phyloP scores from a whole-genome alignment of 2,113 vertebrate species.

The Amphilophus citrinellus region DNA sequence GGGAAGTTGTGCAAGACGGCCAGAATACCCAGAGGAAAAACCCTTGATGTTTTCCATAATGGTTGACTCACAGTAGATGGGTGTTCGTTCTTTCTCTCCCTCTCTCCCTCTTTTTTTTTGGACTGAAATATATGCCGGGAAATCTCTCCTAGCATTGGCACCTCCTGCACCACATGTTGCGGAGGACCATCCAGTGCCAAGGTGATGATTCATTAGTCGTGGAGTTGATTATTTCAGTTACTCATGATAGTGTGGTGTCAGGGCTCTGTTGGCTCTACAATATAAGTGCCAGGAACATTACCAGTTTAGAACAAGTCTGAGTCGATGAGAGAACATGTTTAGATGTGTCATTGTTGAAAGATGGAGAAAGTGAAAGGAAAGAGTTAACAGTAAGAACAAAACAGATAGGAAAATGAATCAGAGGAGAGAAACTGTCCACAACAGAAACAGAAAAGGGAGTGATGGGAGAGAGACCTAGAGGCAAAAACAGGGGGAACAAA shows the following conservation, averaged over 20 bases:
- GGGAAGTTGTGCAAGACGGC: slow-evolving; percentile 51
- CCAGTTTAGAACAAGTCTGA: slow-evolving; percentile 21
- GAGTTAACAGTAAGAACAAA: not conserved
- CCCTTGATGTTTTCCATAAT: slow-evolving; percentile 56
- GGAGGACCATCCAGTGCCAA: slow-evolving; percentile 48
- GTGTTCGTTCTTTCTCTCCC: slow-evolving; percentile 30
- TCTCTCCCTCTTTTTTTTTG: not conserved
- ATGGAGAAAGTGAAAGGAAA: not conserved
- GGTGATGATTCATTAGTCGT: slow-evolving; percentile 60
- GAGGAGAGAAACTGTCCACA: not conserved
- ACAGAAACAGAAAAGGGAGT: slow-evolving; percentile 16
- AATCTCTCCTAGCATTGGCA: slow-evolving; percentile 59
- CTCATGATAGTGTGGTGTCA: slow-evolving; percentile 48
- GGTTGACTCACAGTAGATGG: slow-evolving; percentile 60
- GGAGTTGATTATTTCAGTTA: slow-evolving; percentile 66
- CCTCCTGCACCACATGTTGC: slow-evolving; percentile 38
- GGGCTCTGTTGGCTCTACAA: slow-evolving; percentile 13
- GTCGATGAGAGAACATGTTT: slow-evolving; percentile 18
- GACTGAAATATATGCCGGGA: slow-evolving; percentile 64
- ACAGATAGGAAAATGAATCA: not conserved
- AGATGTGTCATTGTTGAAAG: not conserved
- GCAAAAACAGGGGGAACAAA: slow-evolving; percentile 25
- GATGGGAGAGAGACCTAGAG: slow-evolving; percentile 8
- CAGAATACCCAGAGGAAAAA: slow-evolving; percentile 6
- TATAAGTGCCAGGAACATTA: slow-evolving; percentile 41